These are phyloP conservation scores for Myripristis murdjan DNA, from an alignment of 2,797 vertebrate genomes.

Conservation along the genomic window DNA sequence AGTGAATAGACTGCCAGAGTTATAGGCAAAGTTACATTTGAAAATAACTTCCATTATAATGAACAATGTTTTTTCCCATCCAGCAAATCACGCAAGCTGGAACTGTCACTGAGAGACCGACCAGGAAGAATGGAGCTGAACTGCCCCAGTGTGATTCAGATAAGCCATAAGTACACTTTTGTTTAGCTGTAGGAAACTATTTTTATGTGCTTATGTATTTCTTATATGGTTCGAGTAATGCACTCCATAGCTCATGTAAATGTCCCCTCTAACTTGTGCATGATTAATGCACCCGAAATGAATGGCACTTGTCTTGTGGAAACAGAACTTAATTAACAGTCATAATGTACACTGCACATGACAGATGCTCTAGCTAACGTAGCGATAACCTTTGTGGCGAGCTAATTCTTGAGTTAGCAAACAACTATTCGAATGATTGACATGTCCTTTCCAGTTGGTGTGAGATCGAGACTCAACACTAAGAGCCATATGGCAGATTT, in stretches of 20 bases:
- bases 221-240: too few relatives aligned
- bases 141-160: background rate
- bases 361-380: background rate
- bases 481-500: background rate
- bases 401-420: background rate
- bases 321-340: background rate
- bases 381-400: background rate
- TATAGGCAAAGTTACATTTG: background rate
- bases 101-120: background rate
- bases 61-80: background rate
- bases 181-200: too few relatives aligned
- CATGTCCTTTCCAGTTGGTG: background rate
- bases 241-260: background rate
- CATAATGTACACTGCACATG: background rate
- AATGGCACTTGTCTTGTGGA: background rate
- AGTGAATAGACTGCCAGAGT: background rate
- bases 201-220: too few relatives aligned
- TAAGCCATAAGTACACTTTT: background rate
- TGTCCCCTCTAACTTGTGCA: background rate
- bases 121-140: background rate
- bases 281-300: background rate
- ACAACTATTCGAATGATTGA: background rate
- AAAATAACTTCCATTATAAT: slow-evolving; percentile 6
- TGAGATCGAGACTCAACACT: background rate
- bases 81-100: background rate